Percentiles rank a stretch among this genome's conserved stretches.
phyloP scores from a whole-genome alignment of 1,140 invertebrate genomes.

The Bombus waltoni region DNA sequence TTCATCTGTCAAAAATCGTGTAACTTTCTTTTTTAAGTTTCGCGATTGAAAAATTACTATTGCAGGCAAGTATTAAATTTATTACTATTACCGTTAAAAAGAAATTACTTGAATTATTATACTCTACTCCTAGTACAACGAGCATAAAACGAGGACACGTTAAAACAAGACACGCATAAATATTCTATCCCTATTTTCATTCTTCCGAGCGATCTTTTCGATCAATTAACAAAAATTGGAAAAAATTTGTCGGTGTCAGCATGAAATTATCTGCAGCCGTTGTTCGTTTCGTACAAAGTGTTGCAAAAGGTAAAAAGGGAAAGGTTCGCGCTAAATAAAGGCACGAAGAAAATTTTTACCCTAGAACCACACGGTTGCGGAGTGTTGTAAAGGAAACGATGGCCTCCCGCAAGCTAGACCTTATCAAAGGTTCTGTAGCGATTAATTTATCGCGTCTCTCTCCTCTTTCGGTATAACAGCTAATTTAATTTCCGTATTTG shows the following conservation, averaged over 20 bases:
- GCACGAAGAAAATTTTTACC: conserved; percentile 13
- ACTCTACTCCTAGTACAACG: too few species aligned
- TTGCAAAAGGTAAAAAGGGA: neutral
- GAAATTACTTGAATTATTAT: too few species aligned
- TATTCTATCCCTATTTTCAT: neutral
- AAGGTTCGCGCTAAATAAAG: neutral
- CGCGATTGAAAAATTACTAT: too few species aligned
- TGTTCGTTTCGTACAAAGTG: neutral
- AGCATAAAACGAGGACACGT: too few species aligned
- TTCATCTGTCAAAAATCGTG: too few species aligned
- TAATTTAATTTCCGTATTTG: conserved; percentile 69
- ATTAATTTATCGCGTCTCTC: conserved; percentile 61
- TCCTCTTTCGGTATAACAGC: conserved; percentile 26
- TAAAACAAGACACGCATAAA: too few species aligned
- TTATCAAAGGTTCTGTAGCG: conserved; percentile 50
- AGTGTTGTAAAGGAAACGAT: conserved; percentile 15
- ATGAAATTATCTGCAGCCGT: neutral
- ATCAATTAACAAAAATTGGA: neutral
- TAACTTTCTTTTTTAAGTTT: too few species aligned
- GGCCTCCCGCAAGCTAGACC: neutral
- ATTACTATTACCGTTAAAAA: too few species aligned
- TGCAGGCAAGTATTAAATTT: too few species aligned
- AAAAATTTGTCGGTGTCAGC: neutral
- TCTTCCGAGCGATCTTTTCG: neutral
- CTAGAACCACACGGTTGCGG: neutral